A percentile compares a stretch with the other conserved stretches of the same genome.
Conservation (phyloP, 2,797 vertebrate species). For the Myioborus melanocephalus region DNA sequence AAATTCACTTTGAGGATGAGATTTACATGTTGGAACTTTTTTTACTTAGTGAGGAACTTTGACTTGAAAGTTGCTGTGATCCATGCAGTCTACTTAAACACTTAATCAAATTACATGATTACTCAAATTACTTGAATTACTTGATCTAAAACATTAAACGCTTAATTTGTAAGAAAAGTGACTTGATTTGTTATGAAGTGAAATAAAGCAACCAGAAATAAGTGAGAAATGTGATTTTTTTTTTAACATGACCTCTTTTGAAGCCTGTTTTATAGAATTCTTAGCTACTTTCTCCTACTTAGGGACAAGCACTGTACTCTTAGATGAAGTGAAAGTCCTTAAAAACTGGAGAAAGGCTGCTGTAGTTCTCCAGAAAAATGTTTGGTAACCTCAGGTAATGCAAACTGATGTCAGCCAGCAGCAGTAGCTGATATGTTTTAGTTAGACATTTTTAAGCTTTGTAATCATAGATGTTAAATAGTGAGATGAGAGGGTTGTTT, state of each 20-base stretch:
- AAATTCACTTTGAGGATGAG: background rate
- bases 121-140: background rate
- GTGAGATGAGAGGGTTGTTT: background rate
- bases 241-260: background rate
- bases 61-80: background rate
- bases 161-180: background rate
- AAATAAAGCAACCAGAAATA: background rate
- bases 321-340: background rate
- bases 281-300: background rate
- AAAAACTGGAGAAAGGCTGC: background rate
- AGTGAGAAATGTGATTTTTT: background rate
- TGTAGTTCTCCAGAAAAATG: background rate
- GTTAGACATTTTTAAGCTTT: background rate
- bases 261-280: background rate
- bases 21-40: background rate
- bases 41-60: background rate
- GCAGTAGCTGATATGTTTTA: background rate
- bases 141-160: background rate
- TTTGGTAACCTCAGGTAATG: background rate
- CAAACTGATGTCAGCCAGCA: background rate
- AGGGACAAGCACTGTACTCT: background rate
- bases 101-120: background rate
- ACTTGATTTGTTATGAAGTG: background rate
- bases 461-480: background rate
- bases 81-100: background rate